Percentiles rank a stretch among this genome's conserved stretches.
Conservation (phyloP, 2,113 vertebrate genomes). For the Symphodus melops region DNA sequence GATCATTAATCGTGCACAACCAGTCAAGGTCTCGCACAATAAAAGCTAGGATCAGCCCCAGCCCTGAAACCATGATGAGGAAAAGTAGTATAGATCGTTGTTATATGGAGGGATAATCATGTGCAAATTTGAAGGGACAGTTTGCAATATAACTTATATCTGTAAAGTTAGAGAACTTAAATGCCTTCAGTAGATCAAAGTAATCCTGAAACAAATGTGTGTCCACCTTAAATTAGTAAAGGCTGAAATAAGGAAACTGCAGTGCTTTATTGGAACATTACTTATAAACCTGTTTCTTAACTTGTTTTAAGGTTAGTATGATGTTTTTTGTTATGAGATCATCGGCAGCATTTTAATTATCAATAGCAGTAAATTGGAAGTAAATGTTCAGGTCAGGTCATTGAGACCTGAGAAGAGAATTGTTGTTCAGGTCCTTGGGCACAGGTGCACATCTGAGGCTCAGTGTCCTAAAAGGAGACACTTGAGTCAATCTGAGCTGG, state of each 20-base stretch:
- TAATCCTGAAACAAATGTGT: no score
- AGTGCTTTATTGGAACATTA: no score
- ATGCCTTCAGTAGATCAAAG: no score
- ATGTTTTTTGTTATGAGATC: background rate
- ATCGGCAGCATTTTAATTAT: background rate
- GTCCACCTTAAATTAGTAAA: no score
- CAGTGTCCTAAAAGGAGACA: conserved; percentile 48
- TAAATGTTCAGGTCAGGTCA: background rate
- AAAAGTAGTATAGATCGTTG: no score
- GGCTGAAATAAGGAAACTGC: no score
- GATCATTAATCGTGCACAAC: no score
- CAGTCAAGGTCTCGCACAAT: no score
- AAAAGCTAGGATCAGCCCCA: no score
- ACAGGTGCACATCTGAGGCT: conserved; percentile 36
- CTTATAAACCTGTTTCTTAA: no score
- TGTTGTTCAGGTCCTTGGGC: conserved; percentile 40
- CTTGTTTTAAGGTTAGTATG: background rate
- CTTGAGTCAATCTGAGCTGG: conserved; percentile 44
- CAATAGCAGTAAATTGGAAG: background rate
- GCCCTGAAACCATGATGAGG: no score
- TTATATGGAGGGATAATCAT: conserved; percentile 80
- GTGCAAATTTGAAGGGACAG: conserved; percentile 65
- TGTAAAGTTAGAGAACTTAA: conserved; percentile 63
- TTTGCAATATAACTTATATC: conserved; percentile 78
- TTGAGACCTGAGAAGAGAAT: background rate